Evolutionary conservation across 2,797 vertebrate genomes (phyloP).

Genomic region (Scyliorhinus canicula): DNA sequence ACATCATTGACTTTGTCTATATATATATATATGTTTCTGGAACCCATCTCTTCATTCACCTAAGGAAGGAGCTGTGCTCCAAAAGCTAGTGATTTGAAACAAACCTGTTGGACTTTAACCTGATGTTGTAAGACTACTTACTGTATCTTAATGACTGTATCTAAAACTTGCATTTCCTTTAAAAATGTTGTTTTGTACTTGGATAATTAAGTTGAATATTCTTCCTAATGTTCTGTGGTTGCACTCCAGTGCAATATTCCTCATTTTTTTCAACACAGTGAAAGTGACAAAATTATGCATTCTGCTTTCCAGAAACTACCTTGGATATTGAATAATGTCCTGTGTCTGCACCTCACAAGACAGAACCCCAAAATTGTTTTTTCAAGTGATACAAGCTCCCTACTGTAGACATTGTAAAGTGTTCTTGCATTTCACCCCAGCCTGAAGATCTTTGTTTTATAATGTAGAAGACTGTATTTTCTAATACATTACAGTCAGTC

Average conservation of each 20-base stretch:
- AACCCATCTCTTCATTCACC: no score
- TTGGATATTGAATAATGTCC: background rate
- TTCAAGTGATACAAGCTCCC: background rate
- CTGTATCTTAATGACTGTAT: no score
- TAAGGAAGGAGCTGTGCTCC: no score
- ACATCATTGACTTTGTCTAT: no score
- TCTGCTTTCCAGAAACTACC: background rate
- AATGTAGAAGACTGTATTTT: background rate
- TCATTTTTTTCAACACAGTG: background rate
- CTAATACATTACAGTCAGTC: background rate
- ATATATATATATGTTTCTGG: no score
- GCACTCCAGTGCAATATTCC: background rate
- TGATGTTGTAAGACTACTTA: no score
- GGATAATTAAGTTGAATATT: background rate
- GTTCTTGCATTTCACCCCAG: background rate
- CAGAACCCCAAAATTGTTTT: background rate
- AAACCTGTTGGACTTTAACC: no score
- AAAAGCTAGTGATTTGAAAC: no score
- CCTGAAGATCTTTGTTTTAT: background rate
- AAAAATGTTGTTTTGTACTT: background rate
- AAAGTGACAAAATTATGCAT: background rate
- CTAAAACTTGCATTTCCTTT: background rate
- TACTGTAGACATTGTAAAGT: background rate
- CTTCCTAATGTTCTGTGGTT: background rate
- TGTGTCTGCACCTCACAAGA: background rate